Evolutionary conservation across 2,113 vertebrate species (phyloP).

Genomic region (Spheniscus mendiculus): DNA sequence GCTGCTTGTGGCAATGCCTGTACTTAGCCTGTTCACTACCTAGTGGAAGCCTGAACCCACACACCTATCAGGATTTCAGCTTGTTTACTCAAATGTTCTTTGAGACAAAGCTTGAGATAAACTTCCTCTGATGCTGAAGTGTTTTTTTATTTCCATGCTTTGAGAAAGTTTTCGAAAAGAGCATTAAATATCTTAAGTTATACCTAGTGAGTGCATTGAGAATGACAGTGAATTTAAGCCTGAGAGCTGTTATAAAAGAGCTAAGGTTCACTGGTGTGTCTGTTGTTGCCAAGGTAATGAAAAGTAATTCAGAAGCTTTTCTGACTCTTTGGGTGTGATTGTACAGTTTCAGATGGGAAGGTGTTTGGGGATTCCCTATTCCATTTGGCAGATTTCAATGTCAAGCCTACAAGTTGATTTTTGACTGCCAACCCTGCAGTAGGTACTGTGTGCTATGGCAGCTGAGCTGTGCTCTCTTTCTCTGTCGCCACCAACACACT

Average conservation of each 20-base stretch:
- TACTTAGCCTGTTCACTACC: not conserved
- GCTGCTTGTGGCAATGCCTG: not conserved
- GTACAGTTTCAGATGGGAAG: not conserved
- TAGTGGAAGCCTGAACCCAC: not conserved
- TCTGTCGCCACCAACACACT: not conserved
- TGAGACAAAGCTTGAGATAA: not conserved
- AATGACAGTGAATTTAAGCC: not conserved
- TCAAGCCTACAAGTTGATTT: not conserved
- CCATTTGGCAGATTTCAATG: not conserved
- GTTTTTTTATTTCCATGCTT: not conserved
- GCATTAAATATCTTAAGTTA: not conserved
- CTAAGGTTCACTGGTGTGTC: not conserved
- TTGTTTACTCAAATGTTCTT: not conserved
- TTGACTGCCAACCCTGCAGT: not conserved
- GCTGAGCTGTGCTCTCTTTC: not conserved
- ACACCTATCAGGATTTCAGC: not conserved
- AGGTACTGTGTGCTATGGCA: not conserved
- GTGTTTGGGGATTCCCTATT: not conserved
- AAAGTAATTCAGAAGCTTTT: not conserved
- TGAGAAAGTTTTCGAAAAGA: not conserved
- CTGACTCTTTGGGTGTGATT: not conserved
- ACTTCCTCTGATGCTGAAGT: not conserved
- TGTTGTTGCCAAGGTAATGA: not conserved
- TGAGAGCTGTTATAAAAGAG: not conserved
- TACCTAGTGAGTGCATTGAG: not conserved